Percentiles rank a stretch among this genome's conserved stretches.
These are phyloP conservation scores for Halcyon smyrnensis DNA, from an alignment of 2,797 vertebrate species.

Conservation along the genomic window DNA sequence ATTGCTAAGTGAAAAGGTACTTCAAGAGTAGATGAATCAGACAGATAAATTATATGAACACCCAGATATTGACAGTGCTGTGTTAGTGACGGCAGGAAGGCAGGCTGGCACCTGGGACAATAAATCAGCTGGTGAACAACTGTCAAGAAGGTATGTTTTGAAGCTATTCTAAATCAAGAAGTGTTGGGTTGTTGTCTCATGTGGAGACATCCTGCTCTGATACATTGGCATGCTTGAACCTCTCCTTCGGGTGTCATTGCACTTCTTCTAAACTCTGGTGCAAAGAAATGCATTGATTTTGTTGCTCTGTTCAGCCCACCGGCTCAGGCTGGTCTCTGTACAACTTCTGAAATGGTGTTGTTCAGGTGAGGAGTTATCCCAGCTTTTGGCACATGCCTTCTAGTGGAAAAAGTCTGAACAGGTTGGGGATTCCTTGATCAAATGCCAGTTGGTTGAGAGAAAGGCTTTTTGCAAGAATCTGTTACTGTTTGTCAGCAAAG, in stretches of 20 bases:
- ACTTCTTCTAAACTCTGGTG: not conserved
- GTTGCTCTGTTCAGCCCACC: not conserved
- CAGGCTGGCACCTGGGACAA: not conserved
- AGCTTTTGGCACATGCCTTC: not conserved
- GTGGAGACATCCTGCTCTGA: not conserved
- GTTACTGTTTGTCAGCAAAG: constrained; percentile 17
- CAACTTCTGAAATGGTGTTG: not conserved
- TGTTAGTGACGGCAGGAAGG: not conserved
- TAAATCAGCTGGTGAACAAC: not conserved
- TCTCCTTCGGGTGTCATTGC: not conserved
- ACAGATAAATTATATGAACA: not conserved
- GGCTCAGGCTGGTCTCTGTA: not conserved
- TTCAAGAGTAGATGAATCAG: not conserved
- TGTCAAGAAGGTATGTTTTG: not conserved
- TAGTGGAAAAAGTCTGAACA: constrained; percentile 12
- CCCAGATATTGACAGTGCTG: not conserved
- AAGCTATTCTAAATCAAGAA: not conserved
- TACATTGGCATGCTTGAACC: not conserved
- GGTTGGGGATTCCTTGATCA: constrained; percentile 44
- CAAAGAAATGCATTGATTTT: not conserved
- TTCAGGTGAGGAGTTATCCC: not conserved
- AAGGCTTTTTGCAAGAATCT: constrained; percentile 10
- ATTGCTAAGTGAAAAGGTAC: not conserved
- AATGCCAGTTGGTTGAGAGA: not conserved
- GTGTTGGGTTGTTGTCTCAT: not conserved